Evolutionary conservation across 2,113 vertebrate species (phyloP), one percentile per base, ranked within the genome.

Genomic region (Abramis brama): DNA sequence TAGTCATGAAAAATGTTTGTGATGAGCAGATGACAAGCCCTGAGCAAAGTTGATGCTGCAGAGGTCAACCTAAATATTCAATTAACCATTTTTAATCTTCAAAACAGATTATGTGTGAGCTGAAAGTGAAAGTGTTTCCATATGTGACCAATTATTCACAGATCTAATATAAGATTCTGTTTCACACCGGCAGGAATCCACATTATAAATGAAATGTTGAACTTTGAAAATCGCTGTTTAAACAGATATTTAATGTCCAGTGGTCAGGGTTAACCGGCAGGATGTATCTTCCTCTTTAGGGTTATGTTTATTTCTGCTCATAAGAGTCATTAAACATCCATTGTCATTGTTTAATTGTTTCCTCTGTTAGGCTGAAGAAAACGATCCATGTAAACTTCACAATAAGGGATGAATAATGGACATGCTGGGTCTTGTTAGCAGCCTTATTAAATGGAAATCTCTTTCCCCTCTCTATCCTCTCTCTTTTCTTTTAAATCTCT

Each of bases 281-380:
- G 23, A 64, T 80, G 30, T 17, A 64, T 47, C 59, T 64, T 62
- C 13, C 59, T 64, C n/a, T 25, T 43, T 66, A 50, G 43, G 39
- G 10, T 47, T 62, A 43, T 81, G 39, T 66, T 81, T 68, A 50
- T 68, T 66, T 68, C 5, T 36, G 27, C 45, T 70, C 27, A 52
- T 36, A 66, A 70, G 62, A 30, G 59, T 82, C 79, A 36, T 82
- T 82, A 66, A 68, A 82, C 27, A 52, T n/a, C 6, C 45, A 82
- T 70, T 70, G 64, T 68, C 60, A n/a, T n/a, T n/a, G 59, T 45
- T n/a, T 17, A 80, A 64, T 64, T 81, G 60, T 80, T 64, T 81
- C 13, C 79, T 66, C 79, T 47, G 39, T 62, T 17, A 30, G 25
- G 9, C 57, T 25, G 2, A 50, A 75, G 55, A 27, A 47, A 80